These are phyloP conservation scores for Mastomys natalensis DNA, from an alignment of 2,113 vertebrate species.

Conservation along the genomic window DNA sequence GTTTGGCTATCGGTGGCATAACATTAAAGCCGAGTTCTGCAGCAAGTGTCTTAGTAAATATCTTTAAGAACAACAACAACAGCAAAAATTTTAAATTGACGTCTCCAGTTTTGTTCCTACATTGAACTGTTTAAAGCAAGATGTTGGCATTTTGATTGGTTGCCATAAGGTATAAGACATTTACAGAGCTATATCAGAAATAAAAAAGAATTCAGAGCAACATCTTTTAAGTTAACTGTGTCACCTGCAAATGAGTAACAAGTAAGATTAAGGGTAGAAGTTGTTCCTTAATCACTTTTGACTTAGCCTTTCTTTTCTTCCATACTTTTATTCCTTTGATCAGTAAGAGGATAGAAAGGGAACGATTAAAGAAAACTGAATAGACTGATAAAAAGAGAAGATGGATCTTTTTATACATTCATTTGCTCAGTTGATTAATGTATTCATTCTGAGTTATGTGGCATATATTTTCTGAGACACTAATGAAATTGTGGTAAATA, in stretches of 20 bases:
- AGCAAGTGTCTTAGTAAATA: neutral
- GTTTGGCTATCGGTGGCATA: neutral
- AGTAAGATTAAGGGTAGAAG: neutral
- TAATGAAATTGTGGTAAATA: neutral
- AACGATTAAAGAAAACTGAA: neutral
- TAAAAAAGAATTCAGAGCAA: neutral
- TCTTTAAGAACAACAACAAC: neutral
- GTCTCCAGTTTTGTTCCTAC: neutral
- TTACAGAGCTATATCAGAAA: neutral
- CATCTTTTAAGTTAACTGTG: neutral
- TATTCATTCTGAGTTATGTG: neutral
- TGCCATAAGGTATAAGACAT: neutral
- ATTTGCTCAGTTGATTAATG: neutral
- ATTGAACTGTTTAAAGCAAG: slow-evolving; percentile 1
- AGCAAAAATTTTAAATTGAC: neutral
- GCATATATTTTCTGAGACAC: neutral
- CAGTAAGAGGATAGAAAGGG: neutral
- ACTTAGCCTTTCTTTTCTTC: neutral
- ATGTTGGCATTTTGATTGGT: neutral
- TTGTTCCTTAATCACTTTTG: neutral
- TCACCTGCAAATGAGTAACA: neutral
- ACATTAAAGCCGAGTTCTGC: neutral
- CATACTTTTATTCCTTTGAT: neutral
- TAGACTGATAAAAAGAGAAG: neutral
- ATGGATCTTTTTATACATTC: neutral